Evolutionary conservation across 2,797 vertebrate species (phyloP).

Genomic region (Chelon auratus): DNA sequence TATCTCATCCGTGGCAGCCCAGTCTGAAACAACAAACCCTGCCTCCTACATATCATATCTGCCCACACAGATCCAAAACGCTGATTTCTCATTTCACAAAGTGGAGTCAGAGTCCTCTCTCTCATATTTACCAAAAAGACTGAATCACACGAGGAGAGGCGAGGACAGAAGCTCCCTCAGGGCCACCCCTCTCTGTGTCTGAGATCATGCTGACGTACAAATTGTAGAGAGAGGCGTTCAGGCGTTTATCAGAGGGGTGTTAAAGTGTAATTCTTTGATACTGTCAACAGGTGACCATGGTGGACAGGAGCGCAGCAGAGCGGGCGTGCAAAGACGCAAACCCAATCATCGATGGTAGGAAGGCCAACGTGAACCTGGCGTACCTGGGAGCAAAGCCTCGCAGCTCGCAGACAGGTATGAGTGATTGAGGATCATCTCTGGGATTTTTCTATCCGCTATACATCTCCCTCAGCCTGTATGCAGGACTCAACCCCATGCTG

Average conservation of each 20-base stretch:
- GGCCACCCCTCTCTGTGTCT: slow-evolving; percentile 7
- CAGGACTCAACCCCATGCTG: neutral
- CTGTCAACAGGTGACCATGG: slow-evolving; percentile 93
- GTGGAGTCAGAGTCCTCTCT: slow-evolving; percentile 35
- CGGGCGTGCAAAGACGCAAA: slow-evolving; percentile 95
- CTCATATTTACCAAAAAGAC: slow-evolving; percentile 16
- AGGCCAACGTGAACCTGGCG: slow-evolving; percentile 96
- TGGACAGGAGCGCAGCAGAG: slow-evolving; percentile 91
- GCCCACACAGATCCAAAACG: slow-evolving; percentile 38
- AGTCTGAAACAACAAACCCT: slow-evolving; percentile 30
- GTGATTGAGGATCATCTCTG: too few species aligned
- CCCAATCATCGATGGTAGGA: slow-evolving; percentile 97
- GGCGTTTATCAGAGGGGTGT: neutral
- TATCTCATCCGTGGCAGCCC: slow-evolving; percentile 51
- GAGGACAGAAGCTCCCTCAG: slow-evolving; percentile 41
- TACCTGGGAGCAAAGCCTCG: slow-evolving; percentile 96
- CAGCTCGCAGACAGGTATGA: slow-evolving; percentile 89
- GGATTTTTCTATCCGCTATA: too few species aligned
- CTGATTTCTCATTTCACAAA: slow-evolving; percentile 11
- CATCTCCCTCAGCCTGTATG: neutral
- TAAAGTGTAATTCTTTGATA: slow-evolving; percentile 2
- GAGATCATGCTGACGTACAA: slow-evolving; percentile 13
- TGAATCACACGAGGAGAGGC: slow-evolving; percentile 43
- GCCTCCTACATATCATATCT: slow-evolving; percentile 55
- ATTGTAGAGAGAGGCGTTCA: slow-evolving; percentile 5